Percentiles rank a stretch among this genome's conserved stretches.
Evolutionary conservation across 2,113 vertebrate species (phyloP).

Genomic region (Tylochromis polylepis): DNA sequence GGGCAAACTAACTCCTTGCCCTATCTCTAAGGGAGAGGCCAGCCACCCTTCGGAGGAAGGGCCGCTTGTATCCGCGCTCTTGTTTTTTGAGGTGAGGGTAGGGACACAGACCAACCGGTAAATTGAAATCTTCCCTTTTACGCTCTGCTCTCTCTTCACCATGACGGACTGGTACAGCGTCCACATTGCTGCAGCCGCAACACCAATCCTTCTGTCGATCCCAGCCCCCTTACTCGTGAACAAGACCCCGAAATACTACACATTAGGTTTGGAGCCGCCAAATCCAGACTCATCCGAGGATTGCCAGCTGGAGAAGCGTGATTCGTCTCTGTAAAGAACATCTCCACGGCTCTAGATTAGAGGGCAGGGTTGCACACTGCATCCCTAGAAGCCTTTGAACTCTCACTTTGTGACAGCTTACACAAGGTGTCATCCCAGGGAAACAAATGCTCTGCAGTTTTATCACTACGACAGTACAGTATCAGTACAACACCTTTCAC

Average conservation of each 20-base stretch:
- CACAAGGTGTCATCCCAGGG: background rate
- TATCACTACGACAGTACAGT: background rate
- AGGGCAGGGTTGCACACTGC: too few relatives aligned
- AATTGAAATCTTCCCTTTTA: background rate
- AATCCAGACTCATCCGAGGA: too few relatives aligned
- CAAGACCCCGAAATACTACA: too few relatives aligned
- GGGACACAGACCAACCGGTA: rapidly evolving
- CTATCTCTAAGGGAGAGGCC: background rate
- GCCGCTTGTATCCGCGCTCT: background rate
- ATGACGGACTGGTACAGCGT: too few relatives aligned
- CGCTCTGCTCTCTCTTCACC: background rate
- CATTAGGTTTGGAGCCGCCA: too few relatives aligned
- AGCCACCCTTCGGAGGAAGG: background rate
- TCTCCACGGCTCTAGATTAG: too few relatives aligned
- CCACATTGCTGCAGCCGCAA: background rate
- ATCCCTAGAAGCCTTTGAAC: too few relatives aligned
- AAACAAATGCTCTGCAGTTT: rapidly evolving
- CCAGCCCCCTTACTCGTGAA: background rate
- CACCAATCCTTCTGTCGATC: background rate
- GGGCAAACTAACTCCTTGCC: background rate
- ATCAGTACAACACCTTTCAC: background rate
- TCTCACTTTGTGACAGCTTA: too few relatives aligned
- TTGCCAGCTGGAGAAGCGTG: too few relatives aligned
- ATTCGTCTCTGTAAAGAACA: too few relatives aligned
- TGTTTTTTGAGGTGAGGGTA: background rate